Base-by-base conservation (phyloP, 2,113 vertebrate genomes). In the Centropus unirufus region DNA sequence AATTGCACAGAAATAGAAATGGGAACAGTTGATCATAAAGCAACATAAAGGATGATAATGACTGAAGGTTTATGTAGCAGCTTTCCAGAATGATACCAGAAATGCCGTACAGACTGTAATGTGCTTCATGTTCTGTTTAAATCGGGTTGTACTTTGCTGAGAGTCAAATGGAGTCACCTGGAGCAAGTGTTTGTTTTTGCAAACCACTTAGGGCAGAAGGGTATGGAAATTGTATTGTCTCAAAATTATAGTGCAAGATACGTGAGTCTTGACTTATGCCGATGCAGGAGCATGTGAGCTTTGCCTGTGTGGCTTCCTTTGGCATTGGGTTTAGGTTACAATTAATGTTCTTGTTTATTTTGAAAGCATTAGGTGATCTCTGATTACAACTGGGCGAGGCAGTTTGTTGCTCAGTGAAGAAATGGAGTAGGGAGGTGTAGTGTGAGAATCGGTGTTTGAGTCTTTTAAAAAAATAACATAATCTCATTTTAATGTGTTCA, bases 271-370 rank as follows among this genome's bases (percentile, higher is more conserved):
- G n/a, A 79, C 10, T 39, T 70, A 8, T 0, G 8, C 40, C 59
- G 42, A 0, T 1, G 2, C 34, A 63, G 68, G 29, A 74, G 20
- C 39, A 22, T 0, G 0, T 67, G 51, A 52, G 18, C 23, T 83
- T 79, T 73, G 59, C 27, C 46, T 7, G 0, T 4, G 14, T 20
- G 61, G 10, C 12, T 87, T 68, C 17, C n/a, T 84, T 83, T 74
- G 40, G 23, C 32, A 5, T 14, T 18, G 0, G 21, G 8, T 68
- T 81, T 49, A 57, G 23, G 12, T 75, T 74, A 63, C 39, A 75
- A 79, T 44, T 34, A 7, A 26, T 22, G 3, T 55, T 83, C 26
- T 42, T 87, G 39, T 73, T 90, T 78, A 40, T 62, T 39, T 82
- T 81, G 76, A 57, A 87, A 73, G n/a, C 79, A 24, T 24, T 36